Percentiles rank a stretch among this genome's conserved stretches.
phyloP scores from a whole-genome alignment of 2,888 invertebrate genomes.

The Tineola bisselliella region DNA sequence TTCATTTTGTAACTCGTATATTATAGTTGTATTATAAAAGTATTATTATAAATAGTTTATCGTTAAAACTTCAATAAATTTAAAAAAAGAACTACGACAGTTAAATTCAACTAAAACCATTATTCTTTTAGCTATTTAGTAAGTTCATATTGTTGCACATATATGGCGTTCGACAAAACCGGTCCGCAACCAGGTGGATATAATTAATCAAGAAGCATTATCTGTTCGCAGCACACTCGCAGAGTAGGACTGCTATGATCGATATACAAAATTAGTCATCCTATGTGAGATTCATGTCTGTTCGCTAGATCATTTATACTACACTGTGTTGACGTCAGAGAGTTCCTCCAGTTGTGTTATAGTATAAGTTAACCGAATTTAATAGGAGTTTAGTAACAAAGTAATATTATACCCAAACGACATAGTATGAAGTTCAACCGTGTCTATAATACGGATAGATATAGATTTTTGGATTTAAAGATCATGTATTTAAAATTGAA shows the following conservation, averaged over 20 bases:
- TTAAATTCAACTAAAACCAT: too few relatives aligned
- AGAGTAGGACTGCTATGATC: background rate
- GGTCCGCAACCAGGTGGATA: constrained; percentile 18
- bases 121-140: too few relatives aligned
- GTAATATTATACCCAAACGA: too few relatives aligned
- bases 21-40: too few relatives aligned
- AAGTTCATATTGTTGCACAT: background rate
- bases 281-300: background rate
- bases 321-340: background rate
- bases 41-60: too few relatives aligned
- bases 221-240: background rate
- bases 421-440: too few relatives aligned
- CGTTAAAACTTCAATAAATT: too few relatives aligned
- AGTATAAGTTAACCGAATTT: background rate
- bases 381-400: background rate
- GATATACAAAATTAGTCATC: background rate
- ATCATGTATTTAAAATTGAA: too few relatives aligned
- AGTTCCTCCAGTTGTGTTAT: background rate
- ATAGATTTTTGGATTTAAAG: too few relatives aligned
- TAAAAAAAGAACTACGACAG: too few relatives aligned
- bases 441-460: too few relatives aligned
- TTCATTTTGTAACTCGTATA: too few relatives aligned
- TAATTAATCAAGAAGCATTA: constrained; percentile 18
- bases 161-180: constrained; percentile 14
- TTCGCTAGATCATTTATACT: background rate